Percentiles rank a stretch among this genome's conserved stretches.
phyloP scores from a whole-genome alignment of 2,888 invertebrate species.

The Euplagia quadripunctaria region DNA sequence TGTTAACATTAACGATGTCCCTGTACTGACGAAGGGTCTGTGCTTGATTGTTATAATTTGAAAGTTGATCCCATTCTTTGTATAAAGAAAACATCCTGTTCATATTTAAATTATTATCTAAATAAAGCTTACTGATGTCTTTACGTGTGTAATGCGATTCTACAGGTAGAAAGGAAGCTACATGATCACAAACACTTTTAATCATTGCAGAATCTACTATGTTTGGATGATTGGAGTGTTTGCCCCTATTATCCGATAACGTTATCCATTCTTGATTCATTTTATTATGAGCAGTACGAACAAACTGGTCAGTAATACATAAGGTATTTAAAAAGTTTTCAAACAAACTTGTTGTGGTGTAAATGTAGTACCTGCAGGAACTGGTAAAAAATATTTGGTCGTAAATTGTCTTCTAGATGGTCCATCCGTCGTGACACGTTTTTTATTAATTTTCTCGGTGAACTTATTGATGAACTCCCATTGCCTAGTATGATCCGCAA shows the following conservation, averaged over 20 bases:
- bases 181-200: too few species aligned
- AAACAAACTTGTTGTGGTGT: neutral
- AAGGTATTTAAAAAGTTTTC: conserved; percentile 6
- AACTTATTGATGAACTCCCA: conserved; percentile 4
- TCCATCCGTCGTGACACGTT: neutral
- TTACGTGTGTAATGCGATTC: too few species aligned
- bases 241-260: neutral
- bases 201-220: too few species aligned
- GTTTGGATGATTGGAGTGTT: too few species aligned
- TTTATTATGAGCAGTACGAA: neutral
- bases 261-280: neutral
- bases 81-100: too few species aligned
- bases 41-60: neutral
- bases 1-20: neutral
- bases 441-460: neutral
- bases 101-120: too few species aligned
- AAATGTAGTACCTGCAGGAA: neutral
- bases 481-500: neutral
- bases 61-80: too few species aligned
- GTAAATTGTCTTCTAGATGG: neutral
- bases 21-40: neutral
- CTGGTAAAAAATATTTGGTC: neutral
- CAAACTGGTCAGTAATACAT: neutral
- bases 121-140: too few species aligned
- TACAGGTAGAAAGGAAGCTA: too few species aligned